phyloP scores from a whole-genome alignment of 64 coral and sea anemone genomes.

The Montipora efflorescens region DNA sequence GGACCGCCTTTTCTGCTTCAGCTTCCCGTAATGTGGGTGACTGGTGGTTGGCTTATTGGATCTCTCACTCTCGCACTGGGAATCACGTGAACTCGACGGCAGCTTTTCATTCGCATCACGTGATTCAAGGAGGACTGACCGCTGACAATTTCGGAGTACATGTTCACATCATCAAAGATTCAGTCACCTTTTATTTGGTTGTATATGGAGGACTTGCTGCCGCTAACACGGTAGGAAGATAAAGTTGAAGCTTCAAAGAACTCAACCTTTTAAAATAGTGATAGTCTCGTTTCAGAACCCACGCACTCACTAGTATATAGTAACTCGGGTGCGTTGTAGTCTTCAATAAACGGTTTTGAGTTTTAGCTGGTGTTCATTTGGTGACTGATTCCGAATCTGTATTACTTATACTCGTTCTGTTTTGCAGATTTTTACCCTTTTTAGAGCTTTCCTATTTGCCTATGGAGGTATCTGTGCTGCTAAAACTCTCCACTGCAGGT shows the following conservation, averaged over 20 bases:
- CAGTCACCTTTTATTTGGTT: conserved; percentile 91
- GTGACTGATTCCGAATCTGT: no score
- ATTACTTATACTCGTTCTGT: background rate
- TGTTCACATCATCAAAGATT: conserved; percentile 81
- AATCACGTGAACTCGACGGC: background rate
- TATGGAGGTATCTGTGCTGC: conserved; percentile 95
- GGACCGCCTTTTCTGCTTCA: conserved; percentile 7
- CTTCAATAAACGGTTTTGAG: no score
- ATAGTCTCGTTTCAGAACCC: no score
- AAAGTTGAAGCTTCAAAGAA: no score
- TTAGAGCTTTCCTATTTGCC: conserved; percentile 95
- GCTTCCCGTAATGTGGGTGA: conserved; percentile 97
- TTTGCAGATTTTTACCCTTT: conserved; percentile 85
- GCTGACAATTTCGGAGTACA: background rate
- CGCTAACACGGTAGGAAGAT: conserved; percentile 82
- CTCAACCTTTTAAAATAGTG: background rate
- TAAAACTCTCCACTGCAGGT: conserved; percentile 72
- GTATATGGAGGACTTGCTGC: conserved; percentile 93
- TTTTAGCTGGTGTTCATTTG: no score
- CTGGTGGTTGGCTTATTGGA: conserved; percentile 99
- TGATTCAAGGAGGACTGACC: background rate
- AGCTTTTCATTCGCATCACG: background rate
- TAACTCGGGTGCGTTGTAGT: no score
- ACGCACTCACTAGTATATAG: no score
- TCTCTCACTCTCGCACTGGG: conserved; percentile 71